Base-by-base conservation (phyloP, 1,140 invertebrate species). In the Grapholita molesta region DNA sequence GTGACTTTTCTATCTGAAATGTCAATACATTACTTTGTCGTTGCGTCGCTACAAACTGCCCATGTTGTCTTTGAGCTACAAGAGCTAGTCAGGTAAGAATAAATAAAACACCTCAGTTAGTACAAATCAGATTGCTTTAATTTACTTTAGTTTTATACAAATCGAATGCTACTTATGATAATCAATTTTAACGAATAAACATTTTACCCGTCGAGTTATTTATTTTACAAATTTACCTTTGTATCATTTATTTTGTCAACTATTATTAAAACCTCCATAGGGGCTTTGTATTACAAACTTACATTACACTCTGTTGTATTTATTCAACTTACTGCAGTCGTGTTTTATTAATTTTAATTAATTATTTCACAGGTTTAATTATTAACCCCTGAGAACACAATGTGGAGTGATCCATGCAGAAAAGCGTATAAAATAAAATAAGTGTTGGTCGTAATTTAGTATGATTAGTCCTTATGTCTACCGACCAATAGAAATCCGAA, bases 91-190 rank as follows among this genome's bases (percentile, higher is more conserved):
- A n/a, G n/a, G n/a, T n/a, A n/a, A 38, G 38, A 48, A 57, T 0
- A 81, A 88, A 86, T 84, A 76, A 88, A 86, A 88, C 79, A 73
- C 76, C 70, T 66, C n/a, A 1, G 15, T 32, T 85, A 88, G 82
- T 92, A 92, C 91, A 92, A 92, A 92, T 92, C 87, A 91, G 88
- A 92, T 91, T 89, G 90, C 86, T 92, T 92, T 92, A 92, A 90
- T 91, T 87, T 81, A 85, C 78, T 91, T 92, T 91, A 92, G 79
- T 91, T 92, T 92, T 89, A 91, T 92, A 92, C 89, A 92, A 92
- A 91, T 89, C 84, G 90, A 92, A 87, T 87, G 82, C 89, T 92
- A 92, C 88, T 90, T 88, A 85, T 84, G 88, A 90, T 86, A 89
- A 78, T 89, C 80, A 86, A 90, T 88, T 86, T 79, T 87, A 90